Evolutionary conservation across 2,113 vertebrate species (phyloP).

Genomic region (Sardina pilchardus): DNA sequence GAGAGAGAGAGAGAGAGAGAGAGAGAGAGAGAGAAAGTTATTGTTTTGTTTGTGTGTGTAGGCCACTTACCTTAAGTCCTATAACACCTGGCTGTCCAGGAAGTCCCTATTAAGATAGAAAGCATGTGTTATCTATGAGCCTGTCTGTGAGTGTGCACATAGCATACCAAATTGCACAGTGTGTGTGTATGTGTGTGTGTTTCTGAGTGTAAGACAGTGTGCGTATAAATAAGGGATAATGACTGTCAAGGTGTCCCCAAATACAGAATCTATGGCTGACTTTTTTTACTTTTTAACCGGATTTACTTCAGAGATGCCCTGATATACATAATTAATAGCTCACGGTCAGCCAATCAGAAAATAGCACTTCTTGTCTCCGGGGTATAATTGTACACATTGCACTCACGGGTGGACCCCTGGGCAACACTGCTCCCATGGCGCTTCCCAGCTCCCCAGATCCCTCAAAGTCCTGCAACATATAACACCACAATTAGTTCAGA

Average conservation of each 20-base stretch:
- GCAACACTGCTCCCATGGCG: conserved; percentile 52
- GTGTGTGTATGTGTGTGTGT: neutral
- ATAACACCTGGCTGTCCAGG: conserved; percentile 63
- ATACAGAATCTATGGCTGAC: no score
- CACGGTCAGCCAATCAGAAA: no score
- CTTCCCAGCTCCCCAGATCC: conserved; percentile 71
- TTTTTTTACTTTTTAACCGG: no score
- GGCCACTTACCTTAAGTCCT: conserved; percentile 67
- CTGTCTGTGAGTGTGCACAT: neutral
- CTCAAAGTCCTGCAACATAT: conserved; percentile 79
- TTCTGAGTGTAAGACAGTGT: neutral
- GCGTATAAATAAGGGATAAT: no score
- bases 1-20: neutral
- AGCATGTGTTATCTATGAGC: neutral
- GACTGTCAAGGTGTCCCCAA: no score
- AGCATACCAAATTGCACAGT: no score
- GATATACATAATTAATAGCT: no score
- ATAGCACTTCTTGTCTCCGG: no score
- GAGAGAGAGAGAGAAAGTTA: neutral
- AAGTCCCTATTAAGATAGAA: conserved; percentile 58
- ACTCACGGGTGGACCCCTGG: conserved; percentile 71
- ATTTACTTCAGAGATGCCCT: no score
- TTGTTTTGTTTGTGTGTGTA: neutral
- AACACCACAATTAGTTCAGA: neutral
- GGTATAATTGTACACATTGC: neutral